phyloP scores from a whole-genome alignment of 2,113 vertebrate species.

The Gracilinanus agilis region DNA sequence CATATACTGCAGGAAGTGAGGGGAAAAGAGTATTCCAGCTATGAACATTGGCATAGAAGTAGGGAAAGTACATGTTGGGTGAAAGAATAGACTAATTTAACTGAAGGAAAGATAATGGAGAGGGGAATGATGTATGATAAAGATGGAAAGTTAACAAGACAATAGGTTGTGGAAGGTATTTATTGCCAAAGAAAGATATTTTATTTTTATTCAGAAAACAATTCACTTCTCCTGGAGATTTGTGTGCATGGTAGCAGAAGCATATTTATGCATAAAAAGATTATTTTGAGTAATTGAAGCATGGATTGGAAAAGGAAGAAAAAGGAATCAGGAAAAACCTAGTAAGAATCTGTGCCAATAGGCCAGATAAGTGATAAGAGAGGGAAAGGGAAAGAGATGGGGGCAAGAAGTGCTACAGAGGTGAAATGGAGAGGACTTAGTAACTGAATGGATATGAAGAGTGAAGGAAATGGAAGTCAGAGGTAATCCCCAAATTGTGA shows the following conservation, averaged over 20 bases:
- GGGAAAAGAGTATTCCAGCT: not conserved
- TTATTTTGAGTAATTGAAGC: not conserved
- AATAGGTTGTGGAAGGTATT: not conserved
- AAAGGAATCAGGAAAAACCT: not conserved
- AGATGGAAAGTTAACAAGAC: not conserved
- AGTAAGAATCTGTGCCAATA: not conserved
- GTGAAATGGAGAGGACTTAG: not conserved
- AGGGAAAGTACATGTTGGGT: not conserved
- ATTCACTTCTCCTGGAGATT: not conserved
- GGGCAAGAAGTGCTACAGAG: not conserved
- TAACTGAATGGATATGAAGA: not conserved
- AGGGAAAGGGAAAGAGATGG: not conserved
- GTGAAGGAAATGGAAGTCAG: not conserved
- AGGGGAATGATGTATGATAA: not conserved
- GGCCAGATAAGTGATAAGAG: not conserved
- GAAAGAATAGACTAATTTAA: not conserved
- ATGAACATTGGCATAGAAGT: not conserved
- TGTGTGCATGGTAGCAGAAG: not conserved
- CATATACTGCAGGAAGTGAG: not conserved
- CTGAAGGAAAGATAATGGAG: not conserved
- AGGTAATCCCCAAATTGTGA: not conserved
- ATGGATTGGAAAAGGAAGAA: not conserved
- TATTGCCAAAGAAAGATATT: not conserved
- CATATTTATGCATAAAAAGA: not conserved
- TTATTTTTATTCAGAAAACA: not conserved